Percentiles rank a stretch among this genome's conserved stretches.
These are phyloP conservation scores for Turdus rufiventris DNA, from an alignment of 2,113 vertebrate species.

Conservation along the genomic window DNA sequence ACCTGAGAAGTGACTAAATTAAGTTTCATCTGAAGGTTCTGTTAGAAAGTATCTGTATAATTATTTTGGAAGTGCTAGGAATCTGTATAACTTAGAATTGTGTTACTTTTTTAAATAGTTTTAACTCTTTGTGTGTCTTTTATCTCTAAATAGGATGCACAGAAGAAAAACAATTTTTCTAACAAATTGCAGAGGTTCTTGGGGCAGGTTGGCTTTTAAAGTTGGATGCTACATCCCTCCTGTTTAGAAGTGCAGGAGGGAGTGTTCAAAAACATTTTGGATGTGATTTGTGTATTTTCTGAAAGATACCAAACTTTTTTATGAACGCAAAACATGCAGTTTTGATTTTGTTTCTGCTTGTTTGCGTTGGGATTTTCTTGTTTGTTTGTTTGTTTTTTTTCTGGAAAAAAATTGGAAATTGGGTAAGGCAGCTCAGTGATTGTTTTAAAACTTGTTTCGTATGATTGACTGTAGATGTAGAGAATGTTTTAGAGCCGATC, in stretches of 20 bases:
- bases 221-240: background rate
- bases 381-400: background rate
- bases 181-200: background rate
- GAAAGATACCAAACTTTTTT: background rate
- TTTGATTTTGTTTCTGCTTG: background rate
- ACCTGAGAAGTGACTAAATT: background rate
- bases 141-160: background rate
- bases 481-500: background rate
- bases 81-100: background rate
- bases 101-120: background rate
- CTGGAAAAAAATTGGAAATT: background rate
- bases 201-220: background rate
- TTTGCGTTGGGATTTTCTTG: background rate
- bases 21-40: background rate
- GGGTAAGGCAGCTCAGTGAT: accelerated
- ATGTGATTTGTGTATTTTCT: background rate
- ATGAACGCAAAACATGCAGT: too few relatives aligned
- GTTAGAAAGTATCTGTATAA: background rate
- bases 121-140: background rate
- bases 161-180: background rate
- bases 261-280: background rate
- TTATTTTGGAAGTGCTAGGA: background rate
- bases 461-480: background rate
- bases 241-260: background rate
- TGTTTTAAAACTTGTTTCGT: too few relatives aligned